A percentile compares a stretch with the other conserved stretches of the same genome.
phyloP scores from a whole-genome alignment of 2,797 vertebrate species.

The Mycteria americana region DNA sequence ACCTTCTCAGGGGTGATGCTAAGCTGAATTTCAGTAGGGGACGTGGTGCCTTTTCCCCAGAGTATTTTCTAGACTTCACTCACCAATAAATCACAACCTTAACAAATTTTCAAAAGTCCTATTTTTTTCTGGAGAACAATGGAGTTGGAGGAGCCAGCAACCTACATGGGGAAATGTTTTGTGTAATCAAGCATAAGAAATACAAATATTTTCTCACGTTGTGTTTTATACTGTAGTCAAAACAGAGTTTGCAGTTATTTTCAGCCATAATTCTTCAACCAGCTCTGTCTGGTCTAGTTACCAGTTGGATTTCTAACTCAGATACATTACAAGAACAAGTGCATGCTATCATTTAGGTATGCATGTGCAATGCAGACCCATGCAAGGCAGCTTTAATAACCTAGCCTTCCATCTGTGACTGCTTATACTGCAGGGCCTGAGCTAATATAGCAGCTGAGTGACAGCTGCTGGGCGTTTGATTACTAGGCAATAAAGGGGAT shows the following conservation, averaged over 20 bases:
- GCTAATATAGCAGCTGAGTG: not conserved
- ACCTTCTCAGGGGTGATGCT: not conserved
- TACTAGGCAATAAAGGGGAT: not conserved
- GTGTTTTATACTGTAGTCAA: not conserved
- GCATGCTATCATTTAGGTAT: not conserved
- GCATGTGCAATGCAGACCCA: not conserved
- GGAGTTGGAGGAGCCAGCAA: not conserved
- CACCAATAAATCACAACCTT: not conserved
- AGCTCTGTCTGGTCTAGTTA: not conserved
- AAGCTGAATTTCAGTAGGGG: not conserved
- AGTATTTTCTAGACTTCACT: not conserved
- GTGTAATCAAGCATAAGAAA: not conserved
- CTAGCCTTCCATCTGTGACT: not conserved
- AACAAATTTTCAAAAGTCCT: not conserved
- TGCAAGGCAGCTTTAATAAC: not conserved
- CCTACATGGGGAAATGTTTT: not conserved
- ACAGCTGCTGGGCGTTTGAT: constrained; percentile 1
- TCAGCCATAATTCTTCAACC: not conserved
- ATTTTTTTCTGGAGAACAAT: not conserved
- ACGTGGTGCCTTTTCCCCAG: not conserved
- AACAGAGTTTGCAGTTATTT: constrained; percentile 16
- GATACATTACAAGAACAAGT: not conserved
- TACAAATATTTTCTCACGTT: not conserved
- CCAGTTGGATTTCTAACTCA: not conserved
- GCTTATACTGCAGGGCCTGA: not conserved